Percentiles rank a stretch among this genome's conserved stretches.
Conservation (phyloP, 2,888 invertebrate species). For the Auanema sp. region DNA sequence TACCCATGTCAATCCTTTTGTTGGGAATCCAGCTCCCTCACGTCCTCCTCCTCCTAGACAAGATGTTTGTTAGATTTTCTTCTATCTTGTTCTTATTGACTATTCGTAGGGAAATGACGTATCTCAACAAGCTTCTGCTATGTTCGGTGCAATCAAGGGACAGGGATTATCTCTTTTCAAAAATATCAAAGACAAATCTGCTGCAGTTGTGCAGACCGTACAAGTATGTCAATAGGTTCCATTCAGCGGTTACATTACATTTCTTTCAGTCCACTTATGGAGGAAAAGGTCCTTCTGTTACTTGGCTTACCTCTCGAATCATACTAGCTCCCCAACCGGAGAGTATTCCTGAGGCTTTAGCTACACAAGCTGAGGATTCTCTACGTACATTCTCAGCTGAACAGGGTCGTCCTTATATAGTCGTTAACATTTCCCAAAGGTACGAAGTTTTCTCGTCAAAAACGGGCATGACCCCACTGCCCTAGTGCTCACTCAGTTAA, state of each 20-base stretch:
- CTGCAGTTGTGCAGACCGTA: conserved; percentile 93
- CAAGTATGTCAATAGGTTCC: conserved; percentile 67
- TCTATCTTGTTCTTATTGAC: background rate
- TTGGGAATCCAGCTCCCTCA: conserved; percentile 4
- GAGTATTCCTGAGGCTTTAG: conserved; percentile 44
- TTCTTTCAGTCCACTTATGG: conserved; percentile 68
- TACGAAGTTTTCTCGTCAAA: conserved; percentile 23
- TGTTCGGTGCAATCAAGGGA: conserved; percentile 80
- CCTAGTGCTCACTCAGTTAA: background rate
- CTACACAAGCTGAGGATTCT: conserved; percentile 39
- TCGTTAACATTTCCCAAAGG: conserved; percentile 81
- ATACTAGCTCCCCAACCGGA: conserved; percentile 95
- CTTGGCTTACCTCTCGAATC: conserved; percentile 86
- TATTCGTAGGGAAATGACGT: conserved; percentile 10
- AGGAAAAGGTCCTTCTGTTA: conserved; percentile 73
- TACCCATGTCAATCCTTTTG: background rate
- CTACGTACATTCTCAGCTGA: conserved; percentile 77
- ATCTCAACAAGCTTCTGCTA: conserved; percentile 64
- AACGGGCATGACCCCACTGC: background rate
- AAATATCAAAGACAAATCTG: conserved; percentile 91
- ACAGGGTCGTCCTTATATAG: conserved; percentile 75
- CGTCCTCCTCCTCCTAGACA: conserved; percentile 16
- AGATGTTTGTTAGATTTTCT: background rate
- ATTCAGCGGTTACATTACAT: background rate
- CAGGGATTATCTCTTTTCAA: conserved; percentile 90